phyloP scores from a whole-genome alignment of 2,797 vertebrate species.

The Sebastes melanostomus region DNA sequence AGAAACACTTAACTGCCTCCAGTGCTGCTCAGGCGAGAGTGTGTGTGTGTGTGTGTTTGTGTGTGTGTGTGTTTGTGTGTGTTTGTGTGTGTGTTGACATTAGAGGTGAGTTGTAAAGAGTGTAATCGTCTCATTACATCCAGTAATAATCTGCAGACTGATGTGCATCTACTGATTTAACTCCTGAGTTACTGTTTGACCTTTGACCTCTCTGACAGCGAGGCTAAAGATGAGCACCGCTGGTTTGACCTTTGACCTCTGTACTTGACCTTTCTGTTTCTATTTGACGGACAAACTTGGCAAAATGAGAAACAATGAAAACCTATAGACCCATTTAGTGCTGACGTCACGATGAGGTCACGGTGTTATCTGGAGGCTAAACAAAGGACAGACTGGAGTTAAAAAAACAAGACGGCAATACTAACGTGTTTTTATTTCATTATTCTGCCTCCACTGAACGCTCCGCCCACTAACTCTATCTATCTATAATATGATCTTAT shows the following conservation, averaged over 20 bases:
- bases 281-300: background rate
- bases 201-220: background rate
- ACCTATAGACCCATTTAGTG: no score
- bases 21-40: conserved; percentile 24
- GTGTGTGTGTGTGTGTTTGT: background rate
- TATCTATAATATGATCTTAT: no score
- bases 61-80: background rate
- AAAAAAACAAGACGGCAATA: no score
- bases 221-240: background rate
- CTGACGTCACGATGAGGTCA: no score
- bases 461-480: no score
- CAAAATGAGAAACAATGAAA: background rate
- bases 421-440: no score
- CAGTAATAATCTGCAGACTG: conserved; percentile 33
- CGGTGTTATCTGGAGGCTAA: no score
- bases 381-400: no score
- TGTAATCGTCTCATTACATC: conserved; percentile 56
- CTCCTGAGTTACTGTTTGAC: conserved; percentile 24
- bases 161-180: background rate
- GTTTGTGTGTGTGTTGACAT: conserved; percentile 23
- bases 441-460: no score
- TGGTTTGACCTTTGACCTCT: conserved; percentile 27
- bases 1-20: conserved; percentile 64
- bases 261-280: background rate
- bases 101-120: conserved; percentile 32